A percentile compares a stretch with the other conserved stretches of the same genome.
These are phyloP conservation scores for Osmerus mordax DNA, from an alignment of 2,113 vertebrate species.

Conservation along the genomic window DNA sequence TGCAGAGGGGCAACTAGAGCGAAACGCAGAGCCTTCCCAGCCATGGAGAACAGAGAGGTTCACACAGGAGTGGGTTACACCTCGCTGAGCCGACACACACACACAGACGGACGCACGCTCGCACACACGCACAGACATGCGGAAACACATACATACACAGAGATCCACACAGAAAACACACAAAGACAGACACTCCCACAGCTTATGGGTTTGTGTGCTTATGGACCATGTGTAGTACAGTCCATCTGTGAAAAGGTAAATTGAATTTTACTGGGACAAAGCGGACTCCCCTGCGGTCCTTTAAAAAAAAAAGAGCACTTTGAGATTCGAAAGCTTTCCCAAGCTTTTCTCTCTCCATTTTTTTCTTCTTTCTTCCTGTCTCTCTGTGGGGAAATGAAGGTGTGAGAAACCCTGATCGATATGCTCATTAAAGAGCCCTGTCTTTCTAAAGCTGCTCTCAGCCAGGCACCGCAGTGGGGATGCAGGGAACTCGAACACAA, in stretches of 20 bases:
- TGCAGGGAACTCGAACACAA: slow-evolving; percentile 22
- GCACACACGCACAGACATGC: background rate
- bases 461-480: slow-evolving; percentile 29
- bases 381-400: slow-evolving; percentile 50
- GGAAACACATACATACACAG: background rate
- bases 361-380: slow-evolving; percentile 17
- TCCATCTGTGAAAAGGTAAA: slow-evolving; percentile 67
- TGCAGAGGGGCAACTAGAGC: slow-evolving; percentile 52
- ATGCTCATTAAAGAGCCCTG: slow-evolving; percentile 62
- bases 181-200: background rate
- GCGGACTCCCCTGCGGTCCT: slow-evolving; percentile 62
- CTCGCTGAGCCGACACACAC: background rate
- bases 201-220: background rate
- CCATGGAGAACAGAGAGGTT: slow-evolving; percentile 7
- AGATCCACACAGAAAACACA: background rate
- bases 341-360: slow-evolving; percentile 59
- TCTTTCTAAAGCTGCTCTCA: slow-evolving; percentile 35
- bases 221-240: slow-evolving; percentile 46
- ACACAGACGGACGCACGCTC: background rate
- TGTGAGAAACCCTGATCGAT: slow-evolving; percentile 64
- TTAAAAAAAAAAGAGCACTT: slow-evolving; percentile 56
- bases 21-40: slow-evolving; percentile 37
- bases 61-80: slow-evolving; percentile 9
- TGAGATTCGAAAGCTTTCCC: slow-evolving; percentile 65
- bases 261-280: slow-evolving; percentile 72